These are phyloP conservation scores for Aphelenchoides besseyi DNA, from an alignment of 1,140 invertebrate genomes.

Conservation along the genomic window DNA sequence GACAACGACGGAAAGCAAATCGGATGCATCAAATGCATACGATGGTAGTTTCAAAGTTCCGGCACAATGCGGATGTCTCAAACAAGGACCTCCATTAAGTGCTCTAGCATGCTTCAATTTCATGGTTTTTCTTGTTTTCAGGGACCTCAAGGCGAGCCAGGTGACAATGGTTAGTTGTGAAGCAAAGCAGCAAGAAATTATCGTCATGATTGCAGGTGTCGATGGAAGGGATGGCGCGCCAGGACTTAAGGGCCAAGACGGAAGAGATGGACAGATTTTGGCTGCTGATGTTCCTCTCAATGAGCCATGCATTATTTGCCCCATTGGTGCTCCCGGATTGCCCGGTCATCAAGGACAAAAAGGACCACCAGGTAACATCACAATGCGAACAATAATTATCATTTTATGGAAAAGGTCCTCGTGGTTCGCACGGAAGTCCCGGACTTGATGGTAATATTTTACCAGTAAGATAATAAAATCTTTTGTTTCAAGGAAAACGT, in stretches of 20 bases:
- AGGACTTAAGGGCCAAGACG: conserved; percentile 13
- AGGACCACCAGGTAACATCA: conserved; percentile 31
- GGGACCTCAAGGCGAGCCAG: conserved; percentile 35
- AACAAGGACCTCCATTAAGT: conserved; percentile 30
- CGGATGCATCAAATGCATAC: background rate
- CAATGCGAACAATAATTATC: background rate
- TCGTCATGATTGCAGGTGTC: conserved; percentile 23
- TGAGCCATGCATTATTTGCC: conserved; percentile 46
- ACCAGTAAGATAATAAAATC: background rate
- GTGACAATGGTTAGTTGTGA: conserved; percentile 29
- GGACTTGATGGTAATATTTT: conserved; percentile 39
- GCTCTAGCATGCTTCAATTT: too few relatives aligned
- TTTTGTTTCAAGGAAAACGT: conserved; percentile 2
- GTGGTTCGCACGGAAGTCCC: conserved; percentile 33
- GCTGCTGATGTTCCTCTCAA: conserved; percentile 37
- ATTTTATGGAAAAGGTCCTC: conserved; percentile 34
- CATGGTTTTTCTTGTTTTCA: too few relatives aligned
- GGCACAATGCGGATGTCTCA: conserved; percentile 15
- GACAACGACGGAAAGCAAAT: background rate
- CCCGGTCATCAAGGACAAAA: conserved; percentile 38
- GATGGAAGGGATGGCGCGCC: conserved; percentile 31
- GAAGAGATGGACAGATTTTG: background rate
- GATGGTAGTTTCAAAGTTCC: background rate
- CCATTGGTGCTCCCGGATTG: conserved; percentile 29
- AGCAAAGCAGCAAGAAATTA: conserved; percentile 17